A percentile compares a stretch with the other conserved stretches of the same genome.
phyloP scores from a whole-genome alignment of 2,888 invertebrate species.

The Cryptophagus acutangulus region DNA sequence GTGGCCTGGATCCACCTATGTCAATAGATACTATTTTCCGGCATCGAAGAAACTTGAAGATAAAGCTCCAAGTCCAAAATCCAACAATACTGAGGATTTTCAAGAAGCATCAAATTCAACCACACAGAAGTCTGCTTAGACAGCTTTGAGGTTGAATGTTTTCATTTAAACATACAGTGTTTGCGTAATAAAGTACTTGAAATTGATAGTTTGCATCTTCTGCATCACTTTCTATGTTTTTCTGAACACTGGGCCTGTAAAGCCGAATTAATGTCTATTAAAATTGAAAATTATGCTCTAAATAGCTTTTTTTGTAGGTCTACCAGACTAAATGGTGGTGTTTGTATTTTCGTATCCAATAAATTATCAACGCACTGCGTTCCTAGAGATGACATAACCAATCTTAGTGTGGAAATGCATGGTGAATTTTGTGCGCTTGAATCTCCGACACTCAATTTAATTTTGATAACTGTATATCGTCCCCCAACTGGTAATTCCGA shows the following conservation, averaged over 20 bases:
- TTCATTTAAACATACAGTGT: slow-evolving; percentile 7
- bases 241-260: slow-evolving; percentile 3
- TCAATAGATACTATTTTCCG: neutral
- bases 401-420: neutral
- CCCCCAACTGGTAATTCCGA: neutral
- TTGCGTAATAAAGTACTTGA: neutral
- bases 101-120: too few relatives aligned
- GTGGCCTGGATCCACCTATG: neutral
- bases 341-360: neutral
- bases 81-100: too few relatives aligned
- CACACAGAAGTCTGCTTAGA: too few relatives aligned
- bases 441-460: neutral
- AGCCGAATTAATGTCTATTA: neutral
- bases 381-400: neutral
- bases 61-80: too few relatives aligned
- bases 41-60: too few relatives aligned
- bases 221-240: neutral
- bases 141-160: too few relatives aligned
- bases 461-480: neutral
- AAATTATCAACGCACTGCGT: neutral
- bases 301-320: neutral
- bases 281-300: neutral
- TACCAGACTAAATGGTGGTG: neutral
- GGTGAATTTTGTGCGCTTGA: neutral
- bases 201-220: neutral